These are phyloP conservation scores for Strigops habroptila DNA, from an alignment of 2,113 vertebrate species.

Conservation along the genomic window DNA sequence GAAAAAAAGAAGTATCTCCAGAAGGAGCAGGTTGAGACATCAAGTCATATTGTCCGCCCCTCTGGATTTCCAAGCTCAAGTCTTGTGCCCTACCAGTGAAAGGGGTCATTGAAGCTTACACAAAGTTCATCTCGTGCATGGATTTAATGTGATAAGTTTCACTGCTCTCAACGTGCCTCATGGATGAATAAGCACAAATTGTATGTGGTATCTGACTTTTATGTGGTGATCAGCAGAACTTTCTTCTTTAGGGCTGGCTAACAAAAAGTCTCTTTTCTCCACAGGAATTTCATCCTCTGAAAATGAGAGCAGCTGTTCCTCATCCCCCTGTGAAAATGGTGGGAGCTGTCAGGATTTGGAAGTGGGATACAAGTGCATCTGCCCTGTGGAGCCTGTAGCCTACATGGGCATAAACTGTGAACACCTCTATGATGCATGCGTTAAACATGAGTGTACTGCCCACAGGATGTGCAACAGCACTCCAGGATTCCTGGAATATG, in stretches of 20 bases:
- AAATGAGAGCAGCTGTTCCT: conserved; percentile 72
- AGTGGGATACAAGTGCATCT: conserved; percentile 77
- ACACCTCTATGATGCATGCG: conserved; percentile 75
- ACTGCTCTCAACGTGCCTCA: background rate
- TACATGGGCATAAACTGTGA: conserved; percentile 78
- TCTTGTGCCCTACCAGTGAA: background rate
- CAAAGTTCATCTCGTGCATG: background rate
- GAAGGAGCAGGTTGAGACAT: background rate
- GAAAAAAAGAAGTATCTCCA: background rate
- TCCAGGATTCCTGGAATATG: conserved; percentile 60
- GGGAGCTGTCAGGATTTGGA: conserved; percentile 73
- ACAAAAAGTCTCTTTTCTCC: background rate
- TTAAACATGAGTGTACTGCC: background rate
- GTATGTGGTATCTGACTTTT: too few species aligned
- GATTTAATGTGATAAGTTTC: background rate
- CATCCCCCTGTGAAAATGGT: conserved; percentile 80
- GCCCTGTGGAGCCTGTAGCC: conserved; percentile 61
- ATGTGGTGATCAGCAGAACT: too few species aligned
- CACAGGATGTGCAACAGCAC: conserved; percentile 61
- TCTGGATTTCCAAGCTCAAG: background rate
- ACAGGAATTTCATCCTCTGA: conserved; percentile 72
- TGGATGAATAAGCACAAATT: background rate
- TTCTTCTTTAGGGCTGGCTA: background rate
- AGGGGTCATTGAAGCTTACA: background rate
- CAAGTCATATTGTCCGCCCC: background rate